Base-by-base conservation (phyloP, 2,113 vertebrate genomes). In the Laterallus jamaicensis region DNA sequence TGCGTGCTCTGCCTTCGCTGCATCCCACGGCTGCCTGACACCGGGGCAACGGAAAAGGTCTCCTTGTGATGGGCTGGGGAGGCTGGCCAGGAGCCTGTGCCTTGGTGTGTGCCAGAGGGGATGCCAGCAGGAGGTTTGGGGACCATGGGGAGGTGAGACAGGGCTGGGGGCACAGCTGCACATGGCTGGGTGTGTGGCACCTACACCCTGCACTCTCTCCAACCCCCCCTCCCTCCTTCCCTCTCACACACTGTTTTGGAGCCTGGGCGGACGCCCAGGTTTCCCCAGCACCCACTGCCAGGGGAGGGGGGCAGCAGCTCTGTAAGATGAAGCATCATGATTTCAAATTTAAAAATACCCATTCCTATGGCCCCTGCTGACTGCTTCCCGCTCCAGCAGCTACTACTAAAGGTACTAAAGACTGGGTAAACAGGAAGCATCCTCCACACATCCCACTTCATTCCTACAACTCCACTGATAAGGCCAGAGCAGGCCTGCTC, bases 31-130 rank as follows among this genome's bases (percentile, higher is more conserved):
- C 47, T 77, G 21, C 54, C 49, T 40, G n/a, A 31, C 44, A 39
- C 70, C 1, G 0, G 64, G 81, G 56, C 44, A 32, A 1, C 40
- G 4, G 0, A 35, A 39, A 54, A 59, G 20, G 64, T 49, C 69
- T 74, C 83, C 47, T 17, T 13, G 54, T 18, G 47, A 35, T 1
- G 10, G 31, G 60, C 44, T 42, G 68, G 49, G 68, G 25, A 32
- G 21, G 55, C 44, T 56, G 67, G 55, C 29, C 31, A 29, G 69
- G 60, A 3, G 0, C 71, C 60, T 20, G 22, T 1, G 11, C 62
- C 40, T 68, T 9, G 0, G 54, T 1, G 4, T 13, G 49, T 3
- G 0, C 47, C 0, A 2, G 62, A 18, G 68, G n/a, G 37, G 37
- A 5, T 5, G 26, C 6, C 83, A 47, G 42, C 42, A 31, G 63